Base-by-base conservation (phyloP, 2,797 vertebrate genomes). In the Fundulus diaphanus region DNA sequence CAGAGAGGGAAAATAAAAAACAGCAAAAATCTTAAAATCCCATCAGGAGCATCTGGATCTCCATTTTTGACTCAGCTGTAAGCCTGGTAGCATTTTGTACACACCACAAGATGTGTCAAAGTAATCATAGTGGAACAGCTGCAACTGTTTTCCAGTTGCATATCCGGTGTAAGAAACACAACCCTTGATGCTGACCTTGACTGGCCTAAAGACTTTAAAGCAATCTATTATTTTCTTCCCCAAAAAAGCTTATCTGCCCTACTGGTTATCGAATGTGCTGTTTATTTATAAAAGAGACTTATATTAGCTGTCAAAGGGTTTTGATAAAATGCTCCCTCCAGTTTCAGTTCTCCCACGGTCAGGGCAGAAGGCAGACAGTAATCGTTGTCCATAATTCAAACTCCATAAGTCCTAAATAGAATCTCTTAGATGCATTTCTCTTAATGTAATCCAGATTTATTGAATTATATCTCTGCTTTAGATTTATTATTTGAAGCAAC, bases 381-480 rank as follows among this genome's bases (percentile, higher is more conserved):
- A 87, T 88, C 73, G 57, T 87, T 78, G 82, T 88, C 90, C 82
- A 90, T 89, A 90, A 92, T 93, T 89, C 83, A 90, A 86, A 85
- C 83, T 82, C 86, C 85, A 84, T 88, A 93, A 86, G 75, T 79
- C 78, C 84, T 83, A 87, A 91, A 91, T 88, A 91, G 87, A 89
- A 91, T 92, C 84, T 82, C 71, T 72, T 35, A 87, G 81, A 87
- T 79, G 84, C 82, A 91, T 91, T 93, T 87, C 79, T 91, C 78
- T 80, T 89, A 87, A 90, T 89, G 78, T 88, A 90, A 90, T 91
- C 75, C 83, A 83, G 67, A 84, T 91, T 89, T 90, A 93, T 93
- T 92, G 86, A 90, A 93, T 91, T 90, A 92, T 76, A 89, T 86
- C 83, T 87, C 80, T 85, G 78, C 84, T 87, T 92, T 86, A 83